Evolutionary conservation across 2,113 vertebrate genomes (phyloP), one percentile per base, ranked within the genome.

Genomic region (Ammodytes dubius): DNA sequence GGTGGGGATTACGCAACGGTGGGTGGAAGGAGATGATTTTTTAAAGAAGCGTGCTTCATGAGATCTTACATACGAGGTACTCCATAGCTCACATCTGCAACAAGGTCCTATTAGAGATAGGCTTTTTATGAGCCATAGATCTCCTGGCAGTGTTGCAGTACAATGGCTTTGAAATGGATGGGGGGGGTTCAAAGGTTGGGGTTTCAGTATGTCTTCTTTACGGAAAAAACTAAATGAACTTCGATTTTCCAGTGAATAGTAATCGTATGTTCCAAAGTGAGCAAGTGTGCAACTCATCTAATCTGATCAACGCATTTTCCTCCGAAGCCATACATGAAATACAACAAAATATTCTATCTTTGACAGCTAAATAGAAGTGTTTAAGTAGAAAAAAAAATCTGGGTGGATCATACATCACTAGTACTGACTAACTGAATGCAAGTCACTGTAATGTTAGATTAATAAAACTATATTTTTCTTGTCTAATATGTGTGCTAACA

Each of bases 1-100:
- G 75, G 81, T 37, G 45, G 81, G 77, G 86, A 88, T 88, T 83
- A 88, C 71, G 74, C 73, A 63, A 50, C 57, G 59, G 71, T 65
- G 47, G 71, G 59, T 46, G 74, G 68, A 81, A 70, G 59, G 42
- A 73, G 49, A 19, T 14, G 50, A 40, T n/a, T 49, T 64, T 78
- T 60, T 43, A 77, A 76, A 78, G 69, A 76, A 56, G 47, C 14
- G 1, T 49, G 49, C 12, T 35, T 70, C 80, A 81, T n/a, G 42
- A 75, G 64, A 47, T 71, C 73, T 66, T 49, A 27, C 12, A 6
- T 7, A 50, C 59, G 66, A n/a, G 45, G 14, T 46, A 40, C 35
- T 70, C 27, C 35, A 45, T 15, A 39, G 39, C 50, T 77, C 7
- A 64, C 19, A 68, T 53, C 14, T 57, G n/a, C 84, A 56, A 69